Base-by-base conservation (phyloP, 2,113 vertebrate genomes). In the human region DNA sequence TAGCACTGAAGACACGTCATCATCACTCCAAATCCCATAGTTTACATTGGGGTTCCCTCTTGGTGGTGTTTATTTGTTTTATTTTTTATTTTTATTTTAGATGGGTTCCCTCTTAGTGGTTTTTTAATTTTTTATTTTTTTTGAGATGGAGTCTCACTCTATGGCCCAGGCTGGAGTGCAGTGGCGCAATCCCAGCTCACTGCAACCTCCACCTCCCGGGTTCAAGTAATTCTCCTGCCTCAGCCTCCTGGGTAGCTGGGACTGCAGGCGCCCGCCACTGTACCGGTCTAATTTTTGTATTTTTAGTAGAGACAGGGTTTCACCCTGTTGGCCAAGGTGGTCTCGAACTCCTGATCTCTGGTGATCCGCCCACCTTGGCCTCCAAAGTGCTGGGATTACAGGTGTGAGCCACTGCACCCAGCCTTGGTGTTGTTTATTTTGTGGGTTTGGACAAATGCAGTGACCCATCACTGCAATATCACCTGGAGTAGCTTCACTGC, bases 401-500 rank as follows among this genome's bases (percentile, higher is more conserved):
- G 66, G 32, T 0, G 0, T 68, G 32, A 68, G 32, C 6, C 66
- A 18, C 66, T 2, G 30, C 16, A 2, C 66, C 32, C 5, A 0
- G 32, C 66, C 61, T 30, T 64, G 61, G 27, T 64, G 61, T 64
- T 6, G 61, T 64, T 64, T 64, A 5, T 52, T 50, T 18, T 50
- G 16, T 50, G 76, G 30, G 30, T 22, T 35, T 50, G 76, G 45
- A 52, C 17, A 32, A 22, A 43, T 27, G 10, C 80, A 10, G 38
- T 7, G 25, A 7, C 22, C 64, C 18, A 32, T 35, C 16, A 0
- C 57, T 55, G 13, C 27, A 13, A 4, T 61, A 12, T 59, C 52
- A 61, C 1, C 7, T 10, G 0, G 40, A 48, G 57, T 8, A 11
- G 32, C 23, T 6, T 45, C 38, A 20, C 52, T 13, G 35, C 70